phyloP scores from a whole-genome alignment of 2,113 vertebrate species.

The Noturus placidus region DNA sequence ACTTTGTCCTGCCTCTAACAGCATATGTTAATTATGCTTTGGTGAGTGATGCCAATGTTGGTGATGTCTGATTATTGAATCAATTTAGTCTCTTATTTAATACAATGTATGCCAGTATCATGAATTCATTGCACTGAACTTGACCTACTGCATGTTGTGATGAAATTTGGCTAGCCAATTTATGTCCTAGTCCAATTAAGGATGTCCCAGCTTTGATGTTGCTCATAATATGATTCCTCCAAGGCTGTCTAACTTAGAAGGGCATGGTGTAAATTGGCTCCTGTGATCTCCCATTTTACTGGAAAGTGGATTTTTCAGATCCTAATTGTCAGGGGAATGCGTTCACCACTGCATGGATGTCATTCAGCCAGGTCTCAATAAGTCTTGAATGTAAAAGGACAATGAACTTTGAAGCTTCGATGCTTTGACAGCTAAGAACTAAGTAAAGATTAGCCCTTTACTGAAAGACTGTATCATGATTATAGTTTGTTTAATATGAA shows the following conservation, averaged over 20 bases:
- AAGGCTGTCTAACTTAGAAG: neutral
- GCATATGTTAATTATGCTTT: neutral
- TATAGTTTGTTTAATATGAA: neutral
- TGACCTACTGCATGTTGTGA: neutral
- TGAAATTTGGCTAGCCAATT: neutral
- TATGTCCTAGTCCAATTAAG: neutral
- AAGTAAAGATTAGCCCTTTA: neutral
- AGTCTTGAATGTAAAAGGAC: neutral
- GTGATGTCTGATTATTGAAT: neutral
- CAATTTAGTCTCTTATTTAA: neutral
- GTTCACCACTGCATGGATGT: neutral
- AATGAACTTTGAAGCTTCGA: neutral
- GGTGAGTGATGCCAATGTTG: no score
- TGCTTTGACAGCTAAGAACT: constrained; percentile 1
- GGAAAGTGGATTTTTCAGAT: constrained; percentile 31
- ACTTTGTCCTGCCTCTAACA: neutral
- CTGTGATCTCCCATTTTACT: constrained; percentile 32
- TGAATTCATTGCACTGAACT: neutral
- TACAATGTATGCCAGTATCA: neutral
- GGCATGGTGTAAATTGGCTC: constrained; percentile 29
- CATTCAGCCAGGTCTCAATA: neutral
- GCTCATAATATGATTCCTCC: neutral
- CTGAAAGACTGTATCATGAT: neutral
- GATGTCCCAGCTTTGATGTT: neutral
- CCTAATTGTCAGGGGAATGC: constrained; percentile 15